Evolutionary conservation across 2,113 vertebrate genomes (phyloP), one percentile per base, ranked within the genome.

Genomic region (Cyanistes caeruleus): DNA sequence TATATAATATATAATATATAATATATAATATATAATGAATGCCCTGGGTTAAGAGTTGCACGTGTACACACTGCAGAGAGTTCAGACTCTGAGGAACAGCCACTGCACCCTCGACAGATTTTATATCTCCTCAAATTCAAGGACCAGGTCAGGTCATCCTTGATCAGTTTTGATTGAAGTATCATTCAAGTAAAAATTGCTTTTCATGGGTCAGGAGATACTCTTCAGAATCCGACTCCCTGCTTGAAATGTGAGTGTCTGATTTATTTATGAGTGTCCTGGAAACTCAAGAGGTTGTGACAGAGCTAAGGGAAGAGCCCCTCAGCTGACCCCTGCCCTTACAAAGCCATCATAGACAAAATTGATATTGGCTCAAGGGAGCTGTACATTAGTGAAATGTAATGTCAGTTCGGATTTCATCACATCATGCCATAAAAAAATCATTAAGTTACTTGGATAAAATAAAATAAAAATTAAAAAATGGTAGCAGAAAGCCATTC

Each of bases 341-440:
- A 58, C 46, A 79, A 91, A 91, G 51, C 83, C 93, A 84, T 65
- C 28, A 30, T 2, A 84, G 92, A 51, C 60, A 96, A 68, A 91
- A 97, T 31, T 96, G 87, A 81, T 89, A 64, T 22, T 95, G 89
- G 82, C 93, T 95, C 64, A 73, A 59, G 90, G 77, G 82, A 87
- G n/a, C 62, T 55, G 58, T 85, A 52, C 97, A 89, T 96, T 95
- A 97, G 94, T 72, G 41, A 74, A 96, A 90, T 75, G 77, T 78
- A 95, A 87, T 15, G 3, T 95, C 93, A 92, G 79, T 77, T 96
- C 86, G 74, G 76, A 77, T 96, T 89, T 78, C 82, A 87, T 76
- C 91, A 91, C 10, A 2, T 76, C 76, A 48, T 33, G 75, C 73
- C 59, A 72, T 83, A 83, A 79, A 87, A 84, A 89, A 95, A 87